These are phyloP conservation scores for Altica lythri DNA, from an alignment of 2,888 invertebrate genomes.

Conservation along the genomic window DNA sequence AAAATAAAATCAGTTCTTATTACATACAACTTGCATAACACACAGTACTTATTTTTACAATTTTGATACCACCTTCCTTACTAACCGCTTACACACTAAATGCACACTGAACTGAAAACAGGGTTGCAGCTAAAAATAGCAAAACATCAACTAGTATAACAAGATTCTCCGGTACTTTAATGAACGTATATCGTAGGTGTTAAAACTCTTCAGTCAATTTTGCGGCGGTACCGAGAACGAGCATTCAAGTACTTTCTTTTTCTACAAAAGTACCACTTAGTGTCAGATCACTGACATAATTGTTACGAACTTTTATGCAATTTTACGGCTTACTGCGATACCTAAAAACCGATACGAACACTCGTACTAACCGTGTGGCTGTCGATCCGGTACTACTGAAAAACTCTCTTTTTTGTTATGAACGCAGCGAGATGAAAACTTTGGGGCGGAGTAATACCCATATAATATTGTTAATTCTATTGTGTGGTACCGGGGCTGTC, in stretches of 20 bases:
- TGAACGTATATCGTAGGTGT: conserved; percentile 43
- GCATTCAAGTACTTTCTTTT: conserved; percentile 22
- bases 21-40: too few relatives aligned
- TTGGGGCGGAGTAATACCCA: conserved; percentile 16
- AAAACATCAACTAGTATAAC: conserved; percentile 53
- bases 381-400: conserved; percentile 20
- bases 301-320: conserved; percentile 14
- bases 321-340: conserved; percentile 5
- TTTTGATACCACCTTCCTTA: too few relatives aligned
- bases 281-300: conserved; percentile 12
- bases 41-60: too few relatives aligned
- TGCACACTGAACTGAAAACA: conserved; percentile 15
- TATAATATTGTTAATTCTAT: conserved; percentile 20
- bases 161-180: conserved; percentile 51
- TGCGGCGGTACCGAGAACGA: conserved; percentile 16
- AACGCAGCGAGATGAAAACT: conserved; percentile 11
- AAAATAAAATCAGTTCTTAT: too few relatives aligned
- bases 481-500: conserved; percentile 14
- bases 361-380: conserved; percentile 5
- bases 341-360: conserved; percentile 6
- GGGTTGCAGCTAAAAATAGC: conserved; percentile 24
- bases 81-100: too few relatives aligned
- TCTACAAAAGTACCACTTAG: conserved; percentile 12
- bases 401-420: conserved; percentile 4
- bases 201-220: conserved; percentile 22